A percentile compares a stretch with the other conserved stretches of the same genome.
phyloP scores from a whole-genome alignment of 2,113 vertebrate species.

The Corydoras maculifer region DNA sequence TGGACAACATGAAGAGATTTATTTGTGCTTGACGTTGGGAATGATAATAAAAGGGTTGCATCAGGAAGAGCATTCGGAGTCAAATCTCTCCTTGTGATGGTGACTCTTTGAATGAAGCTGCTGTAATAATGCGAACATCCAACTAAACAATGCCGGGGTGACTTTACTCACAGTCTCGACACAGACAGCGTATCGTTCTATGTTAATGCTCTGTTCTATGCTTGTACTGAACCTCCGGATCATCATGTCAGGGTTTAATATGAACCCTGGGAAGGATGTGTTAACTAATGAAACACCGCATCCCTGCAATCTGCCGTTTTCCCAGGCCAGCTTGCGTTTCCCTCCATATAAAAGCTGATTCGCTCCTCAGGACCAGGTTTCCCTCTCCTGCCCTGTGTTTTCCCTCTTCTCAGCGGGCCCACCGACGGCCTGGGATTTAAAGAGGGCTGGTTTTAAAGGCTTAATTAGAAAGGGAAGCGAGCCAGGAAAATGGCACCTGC shows the following conservation, averaged over 20 bases:
- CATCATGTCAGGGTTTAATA: background rate
- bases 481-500: conserved; percentile 40
- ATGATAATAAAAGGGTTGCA: no score
- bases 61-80: no score
- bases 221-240: no score
- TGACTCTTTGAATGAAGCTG: no score
- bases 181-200: no score
- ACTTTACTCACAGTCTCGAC: no score
- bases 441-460: conserved; percentile 27
- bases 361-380: conserved; percentile 58
- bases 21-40: no score
- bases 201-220: no score
- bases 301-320: background rate
- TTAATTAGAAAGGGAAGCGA: conserved; percentile 60
- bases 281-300: background rate
- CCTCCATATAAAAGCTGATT: conserved; percentile 54
- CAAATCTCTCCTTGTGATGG: no score
- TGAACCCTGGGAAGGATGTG: background rate
- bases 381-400: conserved; percentile 58
- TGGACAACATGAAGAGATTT: no score
- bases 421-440: conserved; percentile 33
- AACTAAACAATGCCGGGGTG: no score
- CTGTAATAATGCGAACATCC: no score
- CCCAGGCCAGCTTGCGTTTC: conserved; percentile 43
- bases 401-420: conserved; percentile 54